These are phyloP conservation scores for Trissoscelio sp. DNA, from an alignment of 2,888 invertebrate genomes.

Conservation along the genomic window DNA sequence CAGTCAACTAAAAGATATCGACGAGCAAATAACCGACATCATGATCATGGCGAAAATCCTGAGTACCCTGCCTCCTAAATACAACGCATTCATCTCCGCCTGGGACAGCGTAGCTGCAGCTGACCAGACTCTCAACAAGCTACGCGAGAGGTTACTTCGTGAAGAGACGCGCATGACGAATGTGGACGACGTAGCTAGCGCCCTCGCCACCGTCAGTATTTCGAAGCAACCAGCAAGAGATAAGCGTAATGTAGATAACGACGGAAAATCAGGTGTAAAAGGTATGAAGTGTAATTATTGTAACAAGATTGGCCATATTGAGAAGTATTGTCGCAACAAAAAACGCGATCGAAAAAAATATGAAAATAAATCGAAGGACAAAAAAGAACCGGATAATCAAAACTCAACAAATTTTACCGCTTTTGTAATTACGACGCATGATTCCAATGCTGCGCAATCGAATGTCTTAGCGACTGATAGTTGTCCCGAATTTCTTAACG, in stretches of 20 bases:
- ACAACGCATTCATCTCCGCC: constrained; percentile 45
- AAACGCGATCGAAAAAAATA: constrained; percentile 30
- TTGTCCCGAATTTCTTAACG: constrained; percentile 12
- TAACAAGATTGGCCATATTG: constrained; percentile 32
- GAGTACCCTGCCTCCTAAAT: constrained; percentile 55
- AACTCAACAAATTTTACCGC: constrained; percentile 7
- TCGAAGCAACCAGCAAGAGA: not conserved
- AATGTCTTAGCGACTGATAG: not conserved
- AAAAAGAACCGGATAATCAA: not conserved
- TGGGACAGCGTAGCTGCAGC: constrained; percentile 49
- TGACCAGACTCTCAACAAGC: constrained; percentile 39
- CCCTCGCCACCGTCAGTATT: constrained; percentile 20
- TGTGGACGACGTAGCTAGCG: constrained; percentile 18
- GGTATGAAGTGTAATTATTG: constrained; percentile 29
- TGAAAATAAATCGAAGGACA: constrained; percentile 1
- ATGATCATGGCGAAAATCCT: constrained; percentile 61
- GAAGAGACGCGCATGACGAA: constrained; percentile 55
- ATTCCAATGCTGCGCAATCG: not conserved
- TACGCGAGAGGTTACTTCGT: constrained; percentile 46
- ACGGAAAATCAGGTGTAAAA: not conserved
- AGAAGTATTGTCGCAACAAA: constrained; percentile 23
- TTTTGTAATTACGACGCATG: constrained; percentile 17
- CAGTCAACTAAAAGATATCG: constrained; percentile 50
- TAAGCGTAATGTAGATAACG: not conserved
- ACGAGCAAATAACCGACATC: constrained; percentile 48